A percentile compares a stretch with the other conserved stretches of the same genome.
These are phyloP conservation scores for Euzetes globulus DNA, from an alignment of 2,888 invertebrate species.

Conservation along the genomic window DNA sequence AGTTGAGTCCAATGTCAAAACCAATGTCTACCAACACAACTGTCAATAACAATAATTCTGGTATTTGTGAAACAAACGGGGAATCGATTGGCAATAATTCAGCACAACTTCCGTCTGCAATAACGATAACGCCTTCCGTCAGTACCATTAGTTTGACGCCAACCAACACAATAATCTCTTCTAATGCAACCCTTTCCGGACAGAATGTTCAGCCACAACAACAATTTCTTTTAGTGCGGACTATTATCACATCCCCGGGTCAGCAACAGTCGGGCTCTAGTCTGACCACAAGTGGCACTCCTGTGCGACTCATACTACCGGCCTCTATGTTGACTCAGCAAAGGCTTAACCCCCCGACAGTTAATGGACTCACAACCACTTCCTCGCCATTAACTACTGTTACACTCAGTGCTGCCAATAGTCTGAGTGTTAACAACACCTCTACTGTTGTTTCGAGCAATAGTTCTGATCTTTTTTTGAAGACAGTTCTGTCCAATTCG, in stretches of 20 bases:
- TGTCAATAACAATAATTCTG: not conserved
- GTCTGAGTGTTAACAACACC: not conserved
- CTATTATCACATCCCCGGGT: conserved; percentile 29
- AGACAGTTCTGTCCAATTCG: conserved; percentile 29
- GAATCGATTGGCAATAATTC: not conserved
- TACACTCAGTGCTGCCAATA: not conserved
- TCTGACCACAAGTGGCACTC: conserved; percentile 16
- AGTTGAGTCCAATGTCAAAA: not conserved
- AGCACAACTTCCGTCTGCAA: not conserved
- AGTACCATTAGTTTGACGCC: conserved; percentile 27
- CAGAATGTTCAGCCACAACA: conserved; percentile 25
- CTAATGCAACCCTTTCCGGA: not conserved
- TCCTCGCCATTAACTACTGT: conserved; percentile 20
- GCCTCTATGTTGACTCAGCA: conserved; percentile 34
- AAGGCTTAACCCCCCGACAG: conserved; percentile 1
- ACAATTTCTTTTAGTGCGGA: conserved; percentile 37
- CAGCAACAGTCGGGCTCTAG: conserved; percentile 22
- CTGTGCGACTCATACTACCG: conserved; percentile 36
- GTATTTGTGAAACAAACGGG: conserved; percentile 14
- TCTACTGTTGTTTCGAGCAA: conserved; percentile 37
- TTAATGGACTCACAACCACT: conserved; percentile 28
- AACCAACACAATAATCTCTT: conserved; percentile 27
- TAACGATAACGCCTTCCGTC: conserved; percentile 26
- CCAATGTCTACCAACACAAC: not conserved
- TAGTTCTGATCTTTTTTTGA: conserved; percentile 35